Conservation (phyloP, 2,113 vertebrate species). For the Rallus limicola region DNA sequence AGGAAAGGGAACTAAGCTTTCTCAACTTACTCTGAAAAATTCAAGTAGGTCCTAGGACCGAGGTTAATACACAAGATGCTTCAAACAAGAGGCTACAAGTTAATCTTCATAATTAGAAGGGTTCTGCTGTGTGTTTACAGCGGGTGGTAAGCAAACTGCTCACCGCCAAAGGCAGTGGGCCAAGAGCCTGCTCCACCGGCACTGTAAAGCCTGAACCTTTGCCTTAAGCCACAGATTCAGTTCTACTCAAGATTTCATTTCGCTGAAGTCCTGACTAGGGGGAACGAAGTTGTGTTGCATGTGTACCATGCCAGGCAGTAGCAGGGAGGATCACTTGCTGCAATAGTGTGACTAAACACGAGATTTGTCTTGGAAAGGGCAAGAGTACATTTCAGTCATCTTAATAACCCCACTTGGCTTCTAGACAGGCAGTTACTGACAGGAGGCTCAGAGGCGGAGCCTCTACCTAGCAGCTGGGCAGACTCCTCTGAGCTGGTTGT, state of each 20-base stretch:
- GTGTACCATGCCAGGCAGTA: neutral
- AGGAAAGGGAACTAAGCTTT: neutral
- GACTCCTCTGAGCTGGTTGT: neutral
- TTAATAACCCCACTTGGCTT: neutral
- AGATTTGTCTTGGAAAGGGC: neutral
- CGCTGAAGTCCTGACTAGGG: neutral
- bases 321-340: neutral
- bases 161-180: neutral
- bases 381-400: neutral
- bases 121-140: neutral
- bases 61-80: neutral
- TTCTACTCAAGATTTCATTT: neutral
- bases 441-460: neutral
- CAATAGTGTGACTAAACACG: neutral
- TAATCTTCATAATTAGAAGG: neutral
- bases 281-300: neutral
- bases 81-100: neutral
- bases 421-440: neutral
- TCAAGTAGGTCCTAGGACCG: neutral
- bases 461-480: neutral
- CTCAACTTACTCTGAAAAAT: neutral
- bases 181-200: neutral
- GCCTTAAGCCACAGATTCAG: neutral
- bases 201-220: neutral
- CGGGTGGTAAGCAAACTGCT: neutral